Conservation (phyloP, 2,113 vertebrate species). For the Ploceus nigricollis region DNA sequence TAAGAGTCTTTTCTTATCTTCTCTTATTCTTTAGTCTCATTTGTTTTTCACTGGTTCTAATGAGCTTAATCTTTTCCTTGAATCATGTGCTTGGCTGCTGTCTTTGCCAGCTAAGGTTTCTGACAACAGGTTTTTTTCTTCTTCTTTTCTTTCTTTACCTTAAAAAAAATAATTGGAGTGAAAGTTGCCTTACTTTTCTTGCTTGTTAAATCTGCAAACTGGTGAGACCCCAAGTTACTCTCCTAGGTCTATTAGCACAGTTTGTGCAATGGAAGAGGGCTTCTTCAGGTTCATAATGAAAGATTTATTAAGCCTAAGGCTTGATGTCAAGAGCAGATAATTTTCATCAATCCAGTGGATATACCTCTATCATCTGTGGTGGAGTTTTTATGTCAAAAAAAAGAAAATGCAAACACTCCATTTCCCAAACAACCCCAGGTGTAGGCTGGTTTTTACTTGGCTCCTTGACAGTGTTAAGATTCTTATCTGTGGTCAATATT, state of each 20-base stretch:
- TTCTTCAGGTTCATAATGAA: not conserved
- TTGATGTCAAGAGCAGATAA: not conserved
- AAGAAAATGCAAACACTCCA: not conserved
- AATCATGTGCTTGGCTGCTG: not conserved
- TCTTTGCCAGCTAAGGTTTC: not conserved
- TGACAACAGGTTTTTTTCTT: not conserved
- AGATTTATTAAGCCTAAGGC: not conserved
- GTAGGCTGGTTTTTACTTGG: not conserved
- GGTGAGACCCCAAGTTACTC: not conserved
- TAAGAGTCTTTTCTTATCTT: slow-evolving; percentile 8
- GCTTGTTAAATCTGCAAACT: not conserved
- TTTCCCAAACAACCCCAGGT: not conserved
- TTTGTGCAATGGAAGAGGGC: not conserved
- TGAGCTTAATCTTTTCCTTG: not conserved
- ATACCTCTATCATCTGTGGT: not conserved
- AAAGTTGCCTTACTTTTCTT: not conserved
- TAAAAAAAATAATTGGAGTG: not conserved
- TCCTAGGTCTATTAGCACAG: not conserved
- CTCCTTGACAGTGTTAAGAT: not conserved
- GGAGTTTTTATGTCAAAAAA: not conserved
- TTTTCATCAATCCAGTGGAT: not conserved
- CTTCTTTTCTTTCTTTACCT: not conserved
- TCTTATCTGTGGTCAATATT: not conserved
- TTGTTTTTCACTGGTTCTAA: not conserved
- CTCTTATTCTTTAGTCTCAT: not conserved